Evolutionary conservation across 2,797 vertebrate species (phyloP), one percentile per base, ranked within the genome.

Genomic region (Steatocranus sp.): DNA sequence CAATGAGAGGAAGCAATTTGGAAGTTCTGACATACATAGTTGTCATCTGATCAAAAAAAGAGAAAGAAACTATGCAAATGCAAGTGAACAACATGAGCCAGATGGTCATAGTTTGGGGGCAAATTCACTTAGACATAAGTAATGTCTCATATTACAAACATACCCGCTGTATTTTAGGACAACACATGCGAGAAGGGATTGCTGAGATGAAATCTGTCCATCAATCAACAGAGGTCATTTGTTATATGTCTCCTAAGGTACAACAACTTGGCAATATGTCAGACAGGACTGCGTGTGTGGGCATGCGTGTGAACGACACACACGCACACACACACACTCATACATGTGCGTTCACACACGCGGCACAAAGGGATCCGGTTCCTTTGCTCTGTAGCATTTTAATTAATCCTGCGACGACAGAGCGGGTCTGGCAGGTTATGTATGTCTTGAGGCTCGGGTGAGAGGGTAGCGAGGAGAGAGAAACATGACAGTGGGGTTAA

Each of bases 401-500:
- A 96, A 95, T 96, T 93, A 96, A 94, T 92, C 94, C 90, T 23
- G 51, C 36, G 89, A 91, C 94, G 95, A 95, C 93, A 93, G 93
- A 94, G 85, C 83, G 86, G 91, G 90, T 91, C 81, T 93, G 92
- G 89, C 91, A 91, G 90, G 89, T 90, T 92, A 84, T 91, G 91
- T 80, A 76, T 90, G 90, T 91, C 84, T 91, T 84, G 81, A 83
- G 84, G 87, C 82, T 30, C 54, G 51, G 88, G 83, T 87, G 86
- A 89, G 80, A 85, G 83, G 86, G 80, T 54, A 75, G 82, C 43
- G 81, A 82, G 83, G 78, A 85, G 81, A 58, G 78, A 80, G 79
- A 84, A 66, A 89, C 85, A 77, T 85, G 88, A 92, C 85, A 83
- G 87, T 73, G 78, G 87, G 91, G 92, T 92, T 93, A 93, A 95